Percentiles rank a stretch among this genome's conserved stretches.
phyloP scores from a whole-genome alignment of 2,888 invertebrate species.

The Choreutis nemorana region DNA sequence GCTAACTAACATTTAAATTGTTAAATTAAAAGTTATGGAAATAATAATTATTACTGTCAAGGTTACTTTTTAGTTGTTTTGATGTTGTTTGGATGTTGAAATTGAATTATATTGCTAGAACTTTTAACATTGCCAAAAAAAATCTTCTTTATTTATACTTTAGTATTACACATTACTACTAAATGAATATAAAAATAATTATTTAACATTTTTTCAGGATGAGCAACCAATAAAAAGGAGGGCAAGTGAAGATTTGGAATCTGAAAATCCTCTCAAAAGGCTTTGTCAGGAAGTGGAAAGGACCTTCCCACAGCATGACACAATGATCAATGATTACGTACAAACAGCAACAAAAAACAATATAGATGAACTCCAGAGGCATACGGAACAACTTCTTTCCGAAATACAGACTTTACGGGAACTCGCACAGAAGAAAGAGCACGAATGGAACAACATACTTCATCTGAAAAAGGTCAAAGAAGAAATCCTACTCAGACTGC shows the following conservation, averaged over 20 bases:
- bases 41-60: too few relatives aligned
- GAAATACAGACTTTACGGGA: slow-evolving; percentile 77
- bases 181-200: too few relatives aligned
- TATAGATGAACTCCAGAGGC: slow-evolving; percentile 67
- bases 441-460: slow-evolving; percentile 86
- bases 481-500: slow-evolving; percentile 76
- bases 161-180: too few relatives aligned
- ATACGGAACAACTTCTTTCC: slow-evolving; percentile 70
- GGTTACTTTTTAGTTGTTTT: too few relatives aligned
- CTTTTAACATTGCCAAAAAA: too few relatives aligned
- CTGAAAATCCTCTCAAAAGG: slow-evolving; percentile 53
- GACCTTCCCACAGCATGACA: slow-evolving; percentile 64
- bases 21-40: too few relatives aligned
- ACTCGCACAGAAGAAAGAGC: slow-evolving; percentile 81
- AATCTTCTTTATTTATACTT: too few relatives aligned
- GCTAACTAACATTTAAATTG: too few relatives aligned
- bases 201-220: slow-evolving; percentile 35
- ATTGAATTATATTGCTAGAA: too few relatives aligned
- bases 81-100: too few relatives aligned
- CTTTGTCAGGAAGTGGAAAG: slow-evolving; percentile 60
- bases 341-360: slow-evolving; percentile 69
- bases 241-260: slow-evolving; percentile 45
- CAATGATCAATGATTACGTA: slow-evolving; percentile 70
- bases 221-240: slow-evolving; percentile 43
- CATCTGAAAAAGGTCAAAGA: slow-evolving; percentile 86